Base-by-base conservation (phyloP, 2,888 invertebrate species). In the Malthinus seriepunctatus region DNA sequence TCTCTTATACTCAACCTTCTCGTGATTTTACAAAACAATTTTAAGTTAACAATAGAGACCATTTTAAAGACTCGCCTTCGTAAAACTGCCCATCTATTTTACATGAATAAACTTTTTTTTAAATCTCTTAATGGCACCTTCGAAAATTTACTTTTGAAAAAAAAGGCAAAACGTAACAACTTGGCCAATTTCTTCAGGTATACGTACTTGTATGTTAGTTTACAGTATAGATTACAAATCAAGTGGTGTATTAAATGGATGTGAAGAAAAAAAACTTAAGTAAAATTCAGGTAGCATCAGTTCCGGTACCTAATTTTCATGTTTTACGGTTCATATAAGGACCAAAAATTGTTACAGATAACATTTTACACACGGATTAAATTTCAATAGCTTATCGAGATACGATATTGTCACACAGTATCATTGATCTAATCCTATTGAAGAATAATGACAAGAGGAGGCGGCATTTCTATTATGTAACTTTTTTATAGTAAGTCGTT, bases 361-460 rank as follows among this genome's bases (percentile, higher is more conserved):
- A 53, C 52, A 51, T 57, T 53, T 51, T 50, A 54, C 54, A 23
- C 23, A 58, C 54, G 61, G 61, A 62, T 62, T 62, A 58, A 51
- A 51, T 62, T 62, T 58, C 58, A 44, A 61, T 48, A 48, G 54
- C 55, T 59, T 53, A 61, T 61, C 60, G 53, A 61, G 60, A 62
- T 65, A 55, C 51, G 42, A 56, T 55, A 62, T 54, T 62, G 57
- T 60, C 56, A 61, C 56, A 61, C 64, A 57, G 46, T 68, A 67
- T 68, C 69, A 66, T 65, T 63, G 64, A 60, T 58, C 60, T 73
- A 73, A 74, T 73, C 73, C 73, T 62, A 72, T 74, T 73, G 69
- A 64, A 57, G 64, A 67, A 70, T 66, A 62, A 71, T 70, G 70
- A 69, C 67, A 69, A 69, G 63, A 67, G 68, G 65, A 65, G 72